These are phyloP conservation scores for Erebia ligea DNA, from an alignment of 2,888 invertebrate genomes.

Conservation along the genomic window DNA sequence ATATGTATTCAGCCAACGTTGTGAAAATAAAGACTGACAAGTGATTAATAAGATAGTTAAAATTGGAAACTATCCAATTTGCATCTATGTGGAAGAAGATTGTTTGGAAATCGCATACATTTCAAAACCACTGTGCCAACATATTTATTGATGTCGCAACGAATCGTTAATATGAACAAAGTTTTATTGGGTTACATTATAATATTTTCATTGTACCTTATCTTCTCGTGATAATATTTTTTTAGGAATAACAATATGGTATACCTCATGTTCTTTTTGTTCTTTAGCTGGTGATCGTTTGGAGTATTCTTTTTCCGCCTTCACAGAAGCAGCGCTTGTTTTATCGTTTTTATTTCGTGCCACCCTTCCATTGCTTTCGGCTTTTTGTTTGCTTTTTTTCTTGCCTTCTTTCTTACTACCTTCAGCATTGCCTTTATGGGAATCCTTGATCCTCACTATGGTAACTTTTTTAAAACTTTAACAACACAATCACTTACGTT, in stretches of 20 bases:
- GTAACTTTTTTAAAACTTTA: slow-evolving; percentile 69
- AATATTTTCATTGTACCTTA: slow-evolving; percentile 7
- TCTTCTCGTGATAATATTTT: slow-evolving; percentile 11
- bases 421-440: slow-evolving; percentile 84
- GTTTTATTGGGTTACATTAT: slow-evolving; percentile 20
- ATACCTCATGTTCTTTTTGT: slow-evolving; percentile 65
- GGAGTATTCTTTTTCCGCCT: slow-evolving; percentile 63
- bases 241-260: slow-evolving; percentile 18
- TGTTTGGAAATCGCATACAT: slow-evolving; percentile 41
- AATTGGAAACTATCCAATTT: slow-evolving; percentile 42
- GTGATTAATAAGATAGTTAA: slow-evolving; percentile 40
- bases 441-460: slow-evolving; percentile 88
- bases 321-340: slow-evolving; percentile 59
- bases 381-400: slow-evolving; percentile 85
- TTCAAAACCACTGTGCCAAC: slow-evolving; percentile 35
- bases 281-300: slow-evolving; percentile 62
- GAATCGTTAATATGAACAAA: slow-evolving; percentile 29
- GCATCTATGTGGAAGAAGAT: slow-evolving; percentile 39
- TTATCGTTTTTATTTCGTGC: slow-evolving; percentile 72
- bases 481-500: slow-evolving; percentile 29
- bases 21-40: slow-evolving; percentile 35
- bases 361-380: slow-evolving; percentile 74
- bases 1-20: slow-evolving; percentile 29
- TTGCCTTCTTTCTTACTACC: slow-evolving; percentile 84
- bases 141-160: slow-evolving; percentile 38